Evolutionary conservation across 2,888 invertebrate genomes (phyloP), one percentile per base, ranked within the genome.

Genomic region (Phoenoteleia sp.): DNA sequence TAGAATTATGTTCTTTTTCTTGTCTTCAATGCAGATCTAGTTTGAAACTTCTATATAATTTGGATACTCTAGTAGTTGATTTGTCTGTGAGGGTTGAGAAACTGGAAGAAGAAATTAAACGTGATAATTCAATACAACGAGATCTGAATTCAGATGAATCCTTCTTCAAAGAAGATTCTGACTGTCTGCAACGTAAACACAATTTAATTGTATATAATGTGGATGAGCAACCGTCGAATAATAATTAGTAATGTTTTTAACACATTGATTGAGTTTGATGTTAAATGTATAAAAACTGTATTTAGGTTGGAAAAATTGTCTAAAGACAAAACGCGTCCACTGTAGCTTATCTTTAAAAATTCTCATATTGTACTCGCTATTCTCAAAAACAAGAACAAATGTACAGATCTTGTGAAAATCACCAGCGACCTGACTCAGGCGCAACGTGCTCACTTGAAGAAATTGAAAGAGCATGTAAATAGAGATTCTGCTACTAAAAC

Each of bases 201-300:
- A 56, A 56, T 33, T 29, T 56, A 4, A 56, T 56, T 33, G 11
- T 56, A 11, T 56, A 56, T 33, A 56, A 56, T 56, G 15, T 56
- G 1, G 1, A n/a, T 17, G 56, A 56, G 25, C 4, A 33, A 33
- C 33, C 33, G 6, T 33, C 17, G 17, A 19, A 15, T 33, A 9
- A 15, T 11, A 5, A 15, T 56, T 19, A 2, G 1, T 1, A 23
- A 52, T 19, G 9, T 52, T 3, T 52, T 52, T n/a, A 3, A 3
- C 3, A 25, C 2, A n/a, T 25, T 52, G n/a, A 19, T 23, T 25
- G 25, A 52, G 3, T 27, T 52, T 13, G 52, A 27, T 19, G 13
- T 11, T 15, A n/a, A 25, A 13, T 23, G 25, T 25, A n/a, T 52
- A 23, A 19, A 52, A 9, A 17, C 3, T 52, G 2, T n/a, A 19